Percentiles rank a stretch among this genome's conserved stretches.
Evolutionary conservation across 2,797 vertebrate species (phyloP).

Genomic region (Pangasius macronema): DNA sequence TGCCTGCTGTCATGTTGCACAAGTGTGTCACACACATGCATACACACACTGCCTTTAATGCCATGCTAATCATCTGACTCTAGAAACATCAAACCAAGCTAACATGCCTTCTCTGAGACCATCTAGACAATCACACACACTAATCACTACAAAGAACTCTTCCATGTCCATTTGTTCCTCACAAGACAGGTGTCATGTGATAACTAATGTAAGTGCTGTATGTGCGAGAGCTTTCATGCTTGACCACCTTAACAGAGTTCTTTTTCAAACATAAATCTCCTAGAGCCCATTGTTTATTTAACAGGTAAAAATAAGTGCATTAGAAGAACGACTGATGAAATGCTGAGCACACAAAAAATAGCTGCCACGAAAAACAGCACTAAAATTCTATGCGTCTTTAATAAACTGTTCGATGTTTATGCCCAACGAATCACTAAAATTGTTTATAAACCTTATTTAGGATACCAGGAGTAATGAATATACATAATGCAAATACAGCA

Average conservation of each 20-base stretch:
- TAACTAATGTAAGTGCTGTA: neutral
- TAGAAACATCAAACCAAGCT: neutral
- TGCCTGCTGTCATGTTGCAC: constrained; percentile 39
- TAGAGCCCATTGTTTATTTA: neutral
- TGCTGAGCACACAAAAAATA: neutral
- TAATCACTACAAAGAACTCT: neutral
- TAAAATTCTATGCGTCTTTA: neutral
- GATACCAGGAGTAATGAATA: neutral
- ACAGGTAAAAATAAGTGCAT: neutral
- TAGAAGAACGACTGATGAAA: neutral
- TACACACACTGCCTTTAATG: neutral
- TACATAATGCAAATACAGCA: too few relatives aligned
- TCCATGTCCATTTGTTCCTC: neutral
- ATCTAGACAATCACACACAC: neutral
- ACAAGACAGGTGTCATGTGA: neutral
- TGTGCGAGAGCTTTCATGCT: neutral
- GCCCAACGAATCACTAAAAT: neutral
- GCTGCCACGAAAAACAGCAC: neutral
- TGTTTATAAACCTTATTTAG: neutral
- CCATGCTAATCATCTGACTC: neutral
- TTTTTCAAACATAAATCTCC: neutral
- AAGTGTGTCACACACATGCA: neutral
- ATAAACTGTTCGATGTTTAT: neutral
- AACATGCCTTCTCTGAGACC: neutral
- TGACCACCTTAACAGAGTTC: neutral